These are phyloP conservation scores for Aix galericulata DNA, from an alignment of 2,113 vertebrate species.

Conservation along the genomic window DNA sequence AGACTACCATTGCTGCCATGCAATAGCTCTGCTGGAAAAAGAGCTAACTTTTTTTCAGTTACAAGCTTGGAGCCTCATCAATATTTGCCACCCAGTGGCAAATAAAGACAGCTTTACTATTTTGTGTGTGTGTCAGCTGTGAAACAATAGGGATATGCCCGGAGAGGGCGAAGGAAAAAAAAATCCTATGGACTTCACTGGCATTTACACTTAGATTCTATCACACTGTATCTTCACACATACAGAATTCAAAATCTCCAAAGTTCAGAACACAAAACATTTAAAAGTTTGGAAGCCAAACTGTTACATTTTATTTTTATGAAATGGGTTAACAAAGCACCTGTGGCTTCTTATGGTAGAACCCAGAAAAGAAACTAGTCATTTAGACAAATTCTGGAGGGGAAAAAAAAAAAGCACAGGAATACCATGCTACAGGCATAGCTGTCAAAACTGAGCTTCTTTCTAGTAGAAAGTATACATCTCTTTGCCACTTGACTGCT, in stretches of 20 bases:
- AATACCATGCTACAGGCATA: not conserved
- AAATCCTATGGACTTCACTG: not conserved
- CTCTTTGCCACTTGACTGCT: not conserved
- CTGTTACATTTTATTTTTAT: not conserved
- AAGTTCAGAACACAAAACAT: not conserved
- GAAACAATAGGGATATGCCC: not conserved
- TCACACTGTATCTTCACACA: not conserved
- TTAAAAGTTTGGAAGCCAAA: not conserved
- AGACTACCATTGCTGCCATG: not conserved
- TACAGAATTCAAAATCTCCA: not conserved
- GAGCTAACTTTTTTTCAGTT: not conserved
- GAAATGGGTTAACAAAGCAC: not conserved
- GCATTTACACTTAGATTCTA: not conserved
- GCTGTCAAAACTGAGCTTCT: not conserved
- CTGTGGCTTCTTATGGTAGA: not conserved
- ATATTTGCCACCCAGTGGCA: not conserved
- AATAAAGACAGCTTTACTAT: not conserved
- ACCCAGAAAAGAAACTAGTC: not conserved
- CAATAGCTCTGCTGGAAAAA: not conserved
- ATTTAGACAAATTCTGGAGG: not conserved
- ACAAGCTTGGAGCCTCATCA: not conserved
- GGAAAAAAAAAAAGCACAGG: not conserved
- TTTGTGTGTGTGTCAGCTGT: not conserved
- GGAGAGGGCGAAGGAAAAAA: not conserved
- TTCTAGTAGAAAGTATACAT: not conserved